A percentile compares a stretch with the other conserved stretches of the same genome.
Conservation (phyloP, 2,888 invertebrate genomes). For the Ornithoptera priamus region DNA sequence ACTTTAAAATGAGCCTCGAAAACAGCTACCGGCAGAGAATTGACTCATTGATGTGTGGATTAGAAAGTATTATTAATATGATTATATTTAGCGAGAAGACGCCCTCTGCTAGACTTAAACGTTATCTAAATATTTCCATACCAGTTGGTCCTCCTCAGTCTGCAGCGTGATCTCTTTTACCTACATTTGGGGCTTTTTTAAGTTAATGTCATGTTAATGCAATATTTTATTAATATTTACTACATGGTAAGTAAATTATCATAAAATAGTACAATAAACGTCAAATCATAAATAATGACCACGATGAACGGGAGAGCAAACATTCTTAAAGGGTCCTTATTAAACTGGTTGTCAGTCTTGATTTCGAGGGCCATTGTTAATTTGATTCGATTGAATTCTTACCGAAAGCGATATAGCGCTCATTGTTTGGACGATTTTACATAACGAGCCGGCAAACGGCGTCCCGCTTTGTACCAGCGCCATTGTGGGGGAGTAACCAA, state of each 20-base stretch:
- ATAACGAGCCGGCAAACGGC: slow-evolving; percentile 75
- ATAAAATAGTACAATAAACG: slow-evolving; percentile 11
- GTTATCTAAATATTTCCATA: too few species aligned
- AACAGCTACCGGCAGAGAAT: too few species aligned
- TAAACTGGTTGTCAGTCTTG: slow-evolving; percentile 46
- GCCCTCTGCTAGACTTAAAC: too few species aligned
- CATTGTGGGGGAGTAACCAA: slow-evolving; percentile 71
- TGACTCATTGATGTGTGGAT: too few species aligned
- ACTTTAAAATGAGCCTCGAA: too few species aligned
- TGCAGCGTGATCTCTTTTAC: too few species aligned
- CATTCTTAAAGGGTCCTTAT: slow-evolving; percentile 38
- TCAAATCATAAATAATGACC: slow-evolving; percentile 38
- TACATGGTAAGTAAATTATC: neutral
- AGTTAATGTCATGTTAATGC: too few species aligned
- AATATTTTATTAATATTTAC: neutral
- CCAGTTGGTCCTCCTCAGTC: too few species aligned
- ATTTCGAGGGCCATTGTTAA: slow-evolving; percentile 68
- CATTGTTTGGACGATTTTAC: slow-evolving; percentile 75
- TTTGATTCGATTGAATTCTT: slow-evolving; percentile 72
- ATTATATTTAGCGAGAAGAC: too few species aligned
- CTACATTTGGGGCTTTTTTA: too few species aligned
- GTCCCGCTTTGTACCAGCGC: slow-evolving; percentile 57
- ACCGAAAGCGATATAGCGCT: slow-evolving; percentile 71
- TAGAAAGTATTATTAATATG: too few species aligned
- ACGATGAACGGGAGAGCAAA: slow-evolving; percentile 38